Evolutionary conservation across 23 tunicate genomes (phyloP).

Genomic region (Trididemnum clinides): DNA sequence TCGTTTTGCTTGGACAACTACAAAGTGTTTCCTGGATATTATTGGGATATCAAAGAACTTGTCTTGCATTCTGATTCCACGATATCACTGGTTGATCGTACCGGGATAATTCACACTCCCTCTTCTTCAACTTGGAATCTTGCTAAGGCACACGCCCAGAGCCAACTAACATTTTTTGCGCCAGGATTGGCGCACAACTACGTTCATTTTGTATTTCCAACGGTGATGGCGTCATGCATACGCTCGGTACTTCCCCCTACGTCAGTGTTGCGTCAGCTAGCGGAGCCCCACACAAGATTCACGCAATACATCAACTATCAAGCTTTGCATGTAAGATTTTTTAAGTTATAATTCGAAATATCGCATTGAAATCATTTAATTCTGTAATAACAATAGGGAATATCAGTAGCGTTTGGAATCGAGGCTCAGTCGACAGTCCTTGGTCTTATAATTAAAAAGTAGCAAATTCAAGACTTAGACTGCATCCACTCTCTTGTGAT

Average conservation of each 20-base stretch:
- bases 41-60: constrained; percentile 61
- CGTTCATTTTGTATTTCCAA: constrained; percentile 59
- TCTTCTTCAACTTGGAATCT: constrained; percentile 42
- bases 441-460: no score
- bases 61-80: constrained; percentile 3
- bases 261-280: constrained; percentile 48
- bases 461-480: no score
- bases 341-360: not conserved
- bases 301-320: constrained; percentile 53
- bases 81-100: constrained; percentile 34
- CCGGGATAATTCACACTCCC: constrained; percentile 56
- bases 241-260: constrained; percentile 27
- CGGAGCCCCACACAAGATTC: constrained; percentile 71
- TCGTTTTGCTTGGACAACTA: constrained; percentile 25
- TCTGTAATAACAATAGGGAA: not conserved
- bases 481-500: no score
- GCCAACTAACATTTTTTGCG: constrained; percentile 48
- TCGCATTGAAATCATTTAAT: not conserved
- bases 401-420: not conserved
- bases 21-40: constrained; percentile 38
- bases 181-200: constrained; percentile 62
- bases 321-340: constrained; percentile 52
- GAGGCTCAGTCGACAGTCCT: no score
- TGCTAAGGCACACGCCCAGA: constrained; percentile 83
- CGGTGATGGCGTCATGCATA: constrained; percentile 33